Evolutionary conservation across 2,888 invertebrate genomes (phyloP), one percentile per base, ranked within the genome.

Genomic region (Oxyteleia sp.): DNA sequence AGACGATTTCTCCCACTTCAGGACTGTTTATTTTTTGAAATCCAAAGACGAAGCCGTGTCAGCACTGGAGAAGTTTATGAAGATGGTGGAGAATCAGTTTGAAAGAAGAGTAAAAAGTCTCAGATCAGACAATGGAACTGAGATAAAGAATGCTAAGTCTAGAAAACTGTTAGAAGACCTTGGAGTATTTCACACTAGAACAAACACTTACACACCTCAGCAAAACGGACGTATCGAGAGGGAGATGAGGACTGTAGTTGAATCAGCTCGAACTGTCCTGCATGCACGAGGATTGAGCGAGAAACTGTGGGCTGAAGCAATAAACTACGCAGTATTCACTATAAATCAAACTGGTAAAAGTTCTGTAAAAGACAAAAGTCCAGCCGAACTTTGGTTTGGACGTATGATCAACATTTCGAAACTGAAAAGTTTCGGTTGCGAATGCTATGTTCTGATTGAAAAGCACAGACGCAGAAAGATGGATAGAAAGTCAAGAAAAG

Each of bases 1-100:
- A 41, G n/a, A n/a, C n/a, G n/a, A n/a, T n/a, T n/a, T n/a, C n/a
- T n/a, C n/a, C n/a, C 89, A 88, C 32, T 88, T 81, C 55, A 72
- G 88, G 64, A 90, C 88, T 4, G 85, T 86, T 4, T 89, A 89
- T 76, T 90, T 89, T 72, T 51, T 89, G 18, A 88, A 89, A 84
- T 80, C 63, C 0, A 91, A 90, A 68, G 63, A 80, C 68, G 87
- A 90, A 80, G 86, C 90, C 41, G 68, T 59, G 11, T 32, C 45
- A 0, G 86, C 85, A 79, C 61, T 88, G 8, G 63, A 85, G 4
- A 71, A 26, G 15, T 90, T 84, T 63, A 4, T 88, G 35, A 89
- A 85, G 10, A 23, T 88, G 57, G 88, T 89, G 0, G 86, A 90
- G 82, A 90, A 89, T 85, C 90, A 90, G 84, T 87, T 89, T 80